Percentiles rank a stretch among this genome's conserved stretches.
Conservation (phyloP, 1,140 invertebrate genomes). For the Panonychus citri region DNA sequence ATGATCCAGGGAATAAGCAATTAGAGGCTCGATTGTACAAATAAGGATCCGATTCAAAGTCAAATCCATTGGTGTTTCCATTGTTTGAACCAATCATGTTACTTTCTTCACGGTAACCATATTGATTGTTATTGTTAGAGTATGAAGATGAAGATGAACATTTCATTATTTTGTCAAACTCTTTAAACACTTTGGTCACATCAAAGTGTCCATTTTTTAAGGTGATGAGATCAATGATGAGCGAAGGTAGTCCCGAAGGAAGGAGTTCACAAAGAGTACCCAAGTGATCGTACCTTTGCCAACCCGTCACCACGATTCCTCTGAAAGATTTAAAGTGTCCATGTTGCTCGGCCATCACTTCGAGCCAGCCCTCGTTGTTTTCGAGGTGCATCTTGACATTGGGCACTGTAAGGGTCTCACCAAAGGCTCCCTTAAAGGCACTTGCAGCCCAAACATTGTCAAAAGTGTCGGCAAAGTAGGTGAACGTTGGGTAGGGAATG, state of each 20-base stretch:
- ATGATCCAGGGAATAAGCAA: constrained; percentile 31
- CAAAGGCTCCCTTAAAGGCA: constrained; percentile 61
- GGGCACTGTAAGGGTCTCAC: constrained; percentile 42
- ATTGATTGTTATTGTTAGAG: background rate
- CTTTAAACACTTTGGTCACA: constrained; percentile 24
- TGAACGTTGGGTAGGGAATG: constrained; percentile 37
- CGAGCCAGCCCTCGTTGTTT: constrained; percentile 46
- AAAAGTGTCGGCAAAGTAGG: constrained; percentile 56
- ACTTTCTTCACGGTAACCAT: background rate
- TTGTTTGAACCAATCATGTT: constrained; percentile 7
- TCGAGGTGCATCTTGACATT: constrained; percentile 37
- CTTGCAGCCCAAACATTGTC: constrained; percentile 71
- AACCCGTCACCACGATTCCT: constrained; percentile 39
- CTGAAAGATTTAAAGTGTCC: constrained; percentile 32
- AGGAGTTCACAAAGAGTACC: constrained; percentile 73
- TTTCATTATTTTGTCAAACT: constrained; percentile 30
- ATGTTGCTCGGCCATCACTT: constrained; percentile 28
- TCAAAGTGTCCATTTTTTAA: constrained; percentile 36
- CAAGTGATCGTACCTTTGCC: constrained; percentile 73
- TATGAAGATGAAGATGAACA: constrained; percentile 24
- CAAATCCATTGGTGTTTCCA: constrained; percentile 22
- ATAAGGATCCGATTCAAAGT: constrained; percentile 31
- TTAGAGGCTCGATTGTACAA: constrained; percentile 32
- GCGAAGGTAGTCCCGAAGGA: constrained; percentile 45
- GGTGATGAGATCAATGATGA: constrained; percentile 36